A percentile compares a stretch with the other conserved stretches of the same genome.
These are phyloP conservation scores for Melanotaenia parkinsoni DNA, from an alignment of 2,797 vertebrate genomes.

Conservation along the genomic window DNA sequence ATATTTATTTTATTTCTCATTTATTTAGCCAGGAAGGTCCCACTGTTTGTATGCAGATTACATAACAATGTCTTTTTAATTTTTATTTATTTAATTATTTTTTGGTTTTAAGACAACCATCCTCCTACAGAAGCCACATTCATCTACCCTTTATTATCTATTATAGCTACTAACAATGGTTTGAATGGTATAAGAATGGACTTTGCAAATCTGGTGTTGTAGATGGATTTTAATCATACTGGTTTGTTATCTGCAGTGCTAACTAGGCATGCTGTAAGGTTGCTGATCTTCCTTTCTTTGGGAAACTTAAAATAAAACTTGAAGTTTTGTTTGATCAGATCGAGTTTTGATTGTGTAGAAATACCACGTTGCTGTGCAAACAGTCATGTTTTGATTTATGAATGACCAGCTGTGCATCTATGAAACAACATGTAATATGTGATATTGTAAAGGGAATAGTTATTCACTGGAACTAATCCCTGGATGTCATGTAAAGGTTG, in stretches of 20 bases:
- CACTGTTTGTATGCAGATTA: background rate
- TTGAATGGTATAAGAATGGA: constrained; percentile 20
- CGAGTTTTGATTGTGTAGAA: background rate
- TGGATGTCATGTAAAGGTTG: background rate
- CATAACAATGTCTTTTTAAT: no score
- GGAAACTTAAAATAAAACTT: background rate
- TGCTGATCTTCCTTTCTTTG: constrained; percentile 49
- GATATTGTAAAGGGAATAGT: background rate
- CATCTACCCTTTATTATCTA: no score
- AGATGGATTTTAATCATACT: constrained; percentile 12
- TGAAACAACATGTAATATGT: background rate
- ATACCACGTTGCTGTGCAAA: background rate
- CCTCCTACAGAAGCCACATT: no score
- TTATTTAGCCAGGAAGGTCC: background rate
- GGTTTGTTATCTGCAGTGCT: constrained; percentile 27
- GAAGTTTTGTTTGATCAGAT: no score
- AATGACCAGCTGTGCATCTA: background rate
- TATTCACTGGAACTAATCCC: background rate
- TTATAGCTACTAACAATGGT: constrained; percentile 32
- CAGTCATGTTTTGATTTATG: background rate
- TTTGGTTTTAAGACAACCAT: no score
- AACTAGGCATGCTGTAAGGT: constrained; percentile 67
- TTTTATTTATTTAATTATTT: no score
- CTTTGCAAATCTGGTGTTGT: background rate
- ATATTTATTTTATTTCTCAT: background rate